Evolutionary conservation across 2,797 vertebrate species (phyloP).

Genomic region (Sciaenops ocellatus): DNA sequence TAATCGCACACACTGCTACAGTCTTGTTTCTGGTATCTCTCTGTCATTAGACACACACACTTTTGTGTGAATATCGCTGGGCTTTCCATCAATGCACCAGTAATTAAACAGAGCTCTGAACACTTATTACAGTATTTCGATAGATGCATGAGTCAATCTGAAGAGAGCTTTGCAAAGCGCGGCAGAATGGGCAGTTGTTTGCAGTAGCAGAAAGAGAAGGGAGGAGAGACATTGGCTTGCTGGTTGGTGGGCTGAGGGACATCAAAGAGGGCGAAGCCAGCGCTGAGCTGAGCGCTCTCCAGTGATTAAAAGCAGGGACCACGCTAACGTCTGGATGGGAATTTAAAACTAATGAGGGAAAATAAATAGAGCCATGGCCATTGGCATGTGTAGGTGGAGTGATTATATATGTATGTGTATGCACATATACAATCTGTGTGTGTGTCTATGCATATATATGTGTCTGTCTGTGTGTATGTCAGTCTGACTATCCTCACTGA

Average conservation of each 20-base stretch:
- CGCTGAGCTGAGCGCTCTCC: constrained; percentile 51
- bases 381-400: constrained; percentile 64
- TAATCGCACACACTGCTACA: background rate
- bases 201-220: constrained; percentile 53
- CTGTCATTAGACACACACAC: background rate
- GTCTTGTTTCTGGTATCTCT: background rate
- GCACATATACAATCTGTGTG: background rate
- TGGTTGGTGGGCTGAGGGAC: constrained; percentile 56
- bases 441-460: background rate
- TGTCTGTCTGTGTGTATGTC: background rate
- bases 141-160: constrained; percentile 36
- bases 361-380: constrained; percentile 76
- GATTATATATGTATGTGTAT: constrained; percentile 14
- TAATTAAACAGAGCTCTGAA: constrained; percentile 43
- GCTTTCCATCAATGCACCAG: constrained; percentile 22
- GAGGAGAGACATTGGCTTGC: constrained; percentile 43
- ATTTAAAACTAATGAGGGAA: constrained; percentile 83
- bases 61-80: background rate
- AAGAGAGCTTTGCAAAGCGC: constrained; percentile 32
- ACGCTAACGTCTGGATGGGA: constrained; percentile 77
- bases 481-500: constrained; percentile 15
- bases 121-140: constrained; percentile 29
- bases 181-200: constrained; percentile 44
- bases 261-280: constrained; percentile 70
- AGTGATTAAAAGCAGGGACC: constrained; percentile 80